phyloP scores from a whole-genome alignment of 2,797 vertebrate genomes.

The Pteronotus mesoamericanus region DNA sequence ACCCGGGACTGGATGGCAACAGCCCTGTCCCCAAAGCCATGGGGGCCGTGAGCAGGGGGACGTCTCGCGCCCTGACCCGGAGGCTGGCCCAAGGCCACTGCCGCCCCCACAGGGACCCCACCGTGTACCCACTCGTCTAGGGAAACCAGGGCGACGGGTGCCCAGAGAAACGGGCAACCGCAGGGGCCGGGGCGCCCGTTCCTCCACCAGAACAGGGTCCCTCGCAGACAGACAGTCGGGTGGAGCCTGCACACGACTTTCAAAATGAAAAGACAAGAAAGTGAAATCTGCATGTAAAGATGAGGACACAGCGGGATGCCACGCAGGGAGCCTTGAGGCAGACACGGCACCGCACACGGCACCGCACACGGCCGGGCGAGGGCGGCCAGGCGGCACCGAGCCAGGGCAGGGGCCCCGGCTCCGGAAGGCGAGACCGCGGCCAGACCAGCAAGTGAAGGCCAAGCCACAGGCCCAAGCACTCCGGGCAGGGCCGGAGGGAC shows the following conservation, averaged over 20 bases:
- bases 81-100: rapidly evolving
- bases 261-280: neutral
- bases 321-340: rapidly evolving
- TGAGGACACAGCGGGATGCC: rapidly evolving
- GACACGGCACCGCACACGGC: neutral
- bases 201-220: neutral
- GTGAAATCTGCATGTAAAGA: neutral
- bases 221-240: neutral
- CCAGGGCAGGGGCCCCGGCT: neutral
- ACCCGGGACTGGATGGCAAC: rapidly evolving
- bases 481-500: neutral
- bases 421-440: too few relatives aligned
- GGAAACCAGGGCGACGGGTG: neutral
- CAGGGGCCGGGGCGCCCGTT: rapidly evolving
- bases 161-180: rapidly evolving
- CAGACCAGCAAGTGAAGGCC: neutral
- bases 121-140: rapidly evolving
- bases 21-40: rapidly evolving
- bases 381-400: rapidly evolving
- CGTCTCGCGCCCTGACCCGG: rapidly evolving
- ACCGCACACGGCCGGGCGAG: rapidly evolving
- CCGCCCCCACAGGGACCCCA: neutral
- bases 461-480: neutral
- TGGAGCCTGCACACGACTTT: rapidly evolving
- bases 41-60: rapidly evolving